Base-by-base conservation (phyloP, 2,113 vertebrate genomes). In the Halcyon senegalensis region DNA sequence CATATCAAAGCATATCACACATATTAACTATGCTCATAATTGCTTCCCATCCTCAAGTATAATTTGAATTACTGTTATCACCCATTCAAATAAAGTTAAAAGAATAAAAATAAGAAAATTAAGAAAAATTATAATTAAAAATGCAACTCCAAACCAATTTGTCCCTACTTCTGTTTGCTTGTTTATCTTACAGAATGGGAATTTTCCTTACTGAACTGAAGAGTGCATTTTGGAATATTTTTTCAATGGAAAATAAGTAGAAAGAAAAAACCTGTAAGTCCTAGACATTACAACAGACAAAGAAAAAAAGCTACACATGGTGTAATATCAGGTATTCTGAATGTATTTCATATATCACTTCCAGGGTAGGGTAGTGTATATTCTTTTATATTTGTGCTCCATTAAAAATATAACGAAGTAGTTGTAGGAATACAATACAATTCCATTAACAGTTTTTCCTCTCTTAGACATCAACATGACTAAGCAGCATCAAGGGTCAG, bases 321-420 rank as follows among this genome's bases (percentile, higher is more conserved):
- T 68, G 21, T 60, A 72, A 35, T 46, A 63, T 68, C 46, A 75
- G 27, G 18, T 70, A 72, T 92, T 88, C 60, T 86, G 83, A 74
- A 92, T 60, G 30, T 68, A 84, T 86, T 95, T 66, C 51, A 55
- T 58, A n/a, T 79, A 88, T 75, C 50, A 44, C 33, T 94, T 86
- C 41, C 31, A 67, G 75, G 67, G 33, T 14, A 78, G 25, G 56
- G 23, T 74, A 43, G 4, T 64, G 5, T 62, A 62, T 66, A 30
- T 82, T 66, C 44, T 70, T 81, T 76, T 88, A 73, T 91, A 72
- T 66, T 81, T 89, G 37, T 82, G 63, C n/a, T 91, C 63, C 23
- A 50, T 94, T 92, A 86, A 93, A 96, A 95, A 91, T 75, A 66
- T 67, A 89, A 80, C 68, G 8, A 92, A 94, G 72, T 73, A 75